Base-by-base conservation (phyloP, 2,888 invertebrate species). In the Dasypogon diadema region DNA sequence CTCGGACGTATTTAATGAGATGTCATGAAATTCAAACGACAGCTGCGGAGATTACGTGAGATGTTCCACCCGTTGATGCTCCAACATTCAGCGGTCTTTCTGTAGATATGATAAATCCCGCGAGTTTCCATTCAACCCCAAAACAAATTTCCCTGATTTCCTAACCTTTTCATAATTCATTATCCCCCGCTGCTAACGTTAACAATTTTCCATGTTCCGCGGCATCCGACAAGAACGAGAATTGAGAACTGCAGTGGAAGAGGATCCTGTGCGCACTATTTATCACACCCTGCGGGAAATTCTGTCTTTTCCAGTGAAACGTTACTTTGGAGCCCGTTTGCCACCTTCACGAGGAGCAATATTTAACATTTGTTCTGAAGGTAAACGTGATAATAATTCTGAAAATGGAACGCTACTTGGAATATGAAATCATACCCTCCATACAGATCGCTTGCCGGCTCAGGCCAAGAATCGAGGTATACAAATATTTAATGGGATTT, bases 311-410 rank as follows among this genome's bases (percentile, higher is more conserved):
- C 14, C 18, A 63, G 12, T 16, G 26, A 30, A 58, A 26, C 4
- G 30, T 58, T 34, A 30, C n/a, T 58, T 56, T 56, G 4, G 56
- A 24, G 56, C 14, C n/a, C 24, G 56, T 1, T 14, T 22, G 56
- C 24, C 12, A 21, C 26, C 24, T n/a, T n/a, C 24, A 56, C 4
- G 4, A 4, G 1, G 34, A 34, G 14, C 60, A 21, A 42, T 63
- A 63, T 63, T 63, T 63, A 63, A 37, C 42, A 63, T 63, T 63
- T 63, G 63, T 22, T 21, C 21, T 12, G 21, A 37, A 63, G 34
- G 42, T 42, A 63, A 63, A 63, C 42, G 34, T 42, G 37, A 42
- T 63, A 42, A 63, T 63, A 42, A 63, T 37, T 63, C 22, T 22
- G 63, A 63, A 63, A 63, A 12, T 63, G n/a, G 63, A 42, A 14